phyloP scores from a whole-genome alignment of 30 jellyfish, hydroid and myxozoan species.

The Aurelia sp. region DNA sequence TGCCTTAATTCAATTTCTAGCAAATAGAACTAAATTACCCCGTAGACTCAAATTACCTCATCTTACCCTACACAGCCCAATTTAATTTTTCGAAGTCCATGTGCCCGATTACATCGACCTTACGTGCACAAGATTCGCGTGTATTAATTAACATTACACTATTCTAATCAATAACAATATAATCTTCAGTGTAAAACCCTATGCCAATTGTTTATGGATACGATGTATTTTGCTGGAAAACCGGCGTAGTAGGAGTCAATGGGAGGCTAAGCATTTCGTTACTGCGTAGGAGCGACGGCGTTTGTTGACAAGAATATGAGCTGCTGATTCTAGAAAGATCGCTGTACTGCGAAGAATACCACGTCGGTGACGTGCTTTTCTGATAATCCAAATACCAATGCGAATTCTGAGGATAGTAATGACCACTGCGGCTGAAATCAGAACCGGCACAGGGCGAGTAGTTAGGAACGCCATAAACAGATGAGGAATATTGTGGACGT shows the following conservation, averaged over 20 bases:
- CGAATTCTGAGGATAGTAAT: constrained; percentile 77
- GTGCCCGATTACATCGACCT: too few relatives aligned
- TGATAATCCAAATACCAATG: constrained; percentile 84
- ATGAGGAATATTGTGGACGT: constrained; percentile 79
- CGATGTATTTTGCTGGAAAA: constrained; percentile 68
- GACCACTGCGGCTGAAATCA: constrained; percentile 70
- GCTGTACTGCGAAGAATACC: constrained; percentile 80
- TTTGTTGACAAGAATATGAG: constrained; percentile 77
- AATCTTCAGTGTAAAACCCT: too few relatives aligned
- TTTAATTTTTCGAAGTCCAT: too few relatives aligned
- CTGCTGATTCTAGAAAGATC: constrained; percentile 72
- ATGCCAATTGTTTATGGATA: constrained; percentile 34
- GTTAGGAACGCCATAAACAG: constrained; percentile 78
- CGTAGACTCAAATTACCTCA: too few relatives aligned
- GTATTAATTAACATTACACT: neutral
- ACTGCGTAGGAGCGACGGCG: constrained; percentile 63
- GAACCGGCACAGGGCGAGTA: constrained; percentile 75
- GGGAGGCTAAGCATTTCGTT: constrained; percentile 80
- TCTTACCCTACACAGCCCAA: too few relatives aligned
- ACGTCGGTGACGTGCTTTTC: constrained; percentile 81
- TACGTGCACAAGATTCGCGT: constrained; percentile 5
- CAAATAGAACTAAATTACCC: too few relatives aligned
- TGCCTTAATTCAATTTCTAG: too few relatives aligned
- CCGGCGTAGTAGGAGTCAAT: constrained; percentile 78
- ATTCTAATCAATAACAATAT: too few relatives aligned